Conservation (phyloP, 2,113 vertebrate species). For the Crotophaga sulcirostris region DNA sequence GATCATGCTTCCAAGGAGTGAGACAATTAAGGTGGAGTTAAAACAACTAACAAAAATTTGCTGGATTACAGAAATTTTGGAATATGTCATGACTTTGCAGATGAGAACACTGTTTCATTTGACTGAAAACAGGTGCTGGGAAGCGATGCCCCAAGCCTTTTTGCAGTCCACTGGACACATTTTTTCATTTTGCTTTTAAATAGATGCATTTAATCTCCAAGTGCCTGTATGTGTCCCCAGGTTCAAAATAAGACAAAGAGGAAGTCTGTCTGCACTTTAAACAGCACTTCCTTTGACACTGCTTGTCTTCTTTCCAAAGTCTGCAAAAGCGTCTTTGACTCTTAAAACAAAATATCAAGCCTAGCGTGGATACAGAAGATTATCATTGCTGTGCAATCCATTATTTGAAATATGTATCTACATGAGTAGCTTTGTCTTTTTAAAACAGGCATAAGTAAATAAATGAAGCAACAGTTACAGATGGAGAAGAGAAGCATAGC, state of each 20-base stretch:
- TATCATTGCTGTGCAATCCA: not conserved
- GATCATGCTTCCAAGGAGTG: not conserved
- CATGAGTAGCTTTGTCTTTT: not conserved
- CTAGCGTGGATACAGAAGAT: not conserved
- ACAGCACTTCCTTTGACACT: not conserved
- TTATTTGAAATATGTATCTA: not conserved
- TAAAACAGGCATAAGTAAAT: not conserved
- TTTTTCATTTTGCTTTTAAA: not conserved
- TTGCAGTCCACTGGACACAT: not conserved
- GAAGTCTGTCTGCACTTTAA: conserved; percentile 11
- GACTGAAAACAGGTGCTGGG: not conserved
- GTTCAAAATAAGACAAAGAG: conserved; percentile 19
- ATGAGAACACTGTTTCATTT: not conserved
- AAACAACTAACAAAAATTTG: not conserved
- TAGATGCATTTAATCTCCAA: not conserved
- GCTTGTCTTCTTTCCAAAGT: not conserved
- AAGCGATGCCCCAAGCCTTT: not conserved
- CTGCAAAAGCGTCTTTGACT: not conserved
- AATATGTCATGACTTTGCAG: not conserved
- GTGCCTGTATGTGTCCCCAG: not conserved
- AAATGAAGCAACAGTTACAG: not conserved
- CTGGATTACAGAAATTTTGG: not conserved
- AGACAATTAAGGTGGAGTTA: conserved; percentile 13
- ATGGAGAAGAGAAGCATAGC: not conserved
- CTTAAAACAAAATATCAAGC: not conserved